Evolutionary conservation across 2,797 vertebrate genomes (phyloP), one percentile per base, ranked within the genome.

Genomic region (Mallotus villosus): DNA sequence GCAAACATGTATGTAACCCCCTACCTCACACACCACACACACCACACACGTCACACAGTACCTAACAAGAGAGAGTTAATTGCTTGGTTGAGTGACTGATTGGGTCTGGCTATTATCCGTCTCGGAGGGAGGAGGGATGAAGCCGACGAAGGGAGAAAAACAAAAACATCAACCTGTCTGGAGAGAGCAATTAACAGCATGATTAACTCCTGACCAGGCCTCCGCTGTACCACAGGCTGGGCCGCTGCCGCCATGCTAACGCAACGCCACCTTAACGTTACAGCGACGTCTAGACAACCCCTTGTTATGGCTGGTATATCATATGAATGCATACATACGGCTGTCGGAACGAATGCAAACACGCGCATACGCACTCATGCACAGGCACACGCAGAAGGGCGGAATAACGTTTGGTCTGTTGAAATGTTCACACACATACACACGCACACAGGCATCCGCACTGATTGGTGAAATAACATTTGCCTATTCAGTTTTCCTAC

Each of bases 81-180:
- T 90, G 86, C 80, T 76, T 85, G 77, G 72, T 80, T 62, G 22
- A 89, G 85, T 81, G 80, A 90, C 80, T 85, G 83, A 89, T 84
- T 81, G 83, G 74, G 78, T 86, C 81, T 4, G 72, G 79, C 84
- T 86, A 79, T 81, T 81, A 75, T 73, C 29, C 0, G 27, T 63
- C 4, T 14, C 7, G 29, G 77, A 79, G 79, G 77, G 72, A 75
- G 72, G 53, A 63, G 57, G 65, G 68, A 80, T 55, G 82, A 71
- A 82, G 59, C 74, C 68, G 63, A 32, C 67, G 63, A 63, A 69
- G 71, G 67, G 58, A 71, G 76, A 76, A 83, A 88, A 86, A 83
- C 73, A 82, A 87, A 87, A 84, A 82, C 82, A 89, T 81, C 76
- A 81, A 82, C 83, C 78, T 79, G 80, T 86, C 83, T 81, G 72